Evolutionary conservation across 1,140 invertebrate species (phyloP).

Genomic region (Euura lappo): DNA sequence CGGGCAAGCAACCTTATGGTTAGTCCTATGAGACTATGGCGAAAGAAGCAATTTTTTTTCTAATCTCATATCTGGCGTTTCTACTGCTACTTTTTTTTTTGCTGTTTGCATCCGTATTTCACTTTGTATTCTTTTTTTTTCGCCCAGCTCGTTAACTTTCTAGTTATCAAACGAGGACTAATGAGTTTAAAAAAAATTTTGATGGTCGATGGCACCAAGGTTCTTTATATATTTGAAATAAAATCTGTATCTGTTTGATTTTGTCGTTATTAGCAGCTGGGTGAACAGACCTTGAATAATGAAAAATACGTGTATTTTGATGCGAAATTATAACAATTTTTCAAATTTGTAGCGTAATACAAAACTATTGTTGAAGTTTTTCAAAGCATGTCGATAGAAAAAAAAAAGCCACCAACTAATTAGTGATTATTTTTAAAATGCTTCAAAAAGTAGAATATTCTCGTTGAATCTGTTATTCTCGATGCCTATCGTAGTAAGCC

Average conservation of each 20-base stretch:
- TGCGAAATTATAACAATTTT: not conserved
- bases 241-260: not conserved
- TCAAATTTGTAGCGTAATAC: not conserved
- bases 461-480: not conserved
- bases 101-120: not conserved
- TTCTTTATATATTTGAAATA: too few relatives aligned
- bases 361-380: not conserved
- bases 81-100: not conserved
- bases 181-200: too few relatives aligned
- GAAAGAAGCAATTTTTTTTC: conserved; percentile 22
- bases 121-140: not conserved
- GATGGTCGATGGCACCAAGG: too few relatives aligned
- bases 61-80: conserved; percentile 7
- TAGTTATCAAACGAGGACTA: too few relatives aligned
- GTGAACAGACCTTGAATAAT: not conserved
- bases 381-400: not conserved
- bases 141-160: not conserved
- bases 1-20: conserved; percentile 89
- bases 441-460: not conserved
- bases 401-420: not conserved
- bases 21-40: conserved; percentile 37
- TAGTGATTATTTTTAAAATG: not conserved
- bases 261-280: not conserved
- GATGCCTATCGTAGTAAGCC: not conserved
- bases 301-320: not conserved